A percentile compares a stretch with the other conserved stretches of the same genome.
These are phyloP conservation scores for Caenorhabditis latens DNA, from an alignment of 1,140 invertebrate genomes.

Conservation along the genomic window DNA sequence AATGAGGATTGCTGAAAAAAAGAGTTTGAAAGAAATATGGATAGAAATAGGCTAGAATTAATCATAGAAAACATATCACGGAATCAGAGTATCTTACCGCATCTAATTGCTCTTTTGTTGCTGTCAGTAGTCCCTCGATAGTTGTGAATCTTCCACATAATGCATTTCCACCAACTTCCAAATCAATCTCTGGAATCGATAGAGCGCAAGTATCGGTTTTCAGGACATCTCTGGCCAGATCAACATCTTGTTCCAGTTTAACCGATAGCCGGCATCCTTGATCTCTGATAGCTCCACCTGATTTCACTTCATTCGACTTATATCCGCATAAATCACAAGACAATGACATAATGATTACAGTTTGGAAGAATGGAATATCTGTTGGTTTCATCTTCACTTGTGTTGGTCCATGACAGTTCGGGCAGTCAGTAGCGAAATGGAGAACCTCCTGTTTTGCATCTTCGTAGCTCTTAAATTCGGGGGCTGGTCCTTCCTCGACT, in stretches of 20 bases:
- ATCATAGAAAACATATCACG: background rate
- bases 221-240: slow-evolving; percentile 91
- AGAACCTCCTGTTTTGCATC: slow-evolving; percentile 86
- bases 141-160: slow-evolving; percentile 95
- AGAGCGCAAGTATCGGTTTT: slow-evolving; percentile 95
- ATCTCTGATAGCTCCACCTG: slow-evolving; percentile 89
- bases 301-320: slow-evolving; percentile 94
- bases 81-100: background rate
- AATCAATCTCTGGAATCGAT: slow-evolving; percentile 89
- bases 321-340: slow-evolving; percentile 90
- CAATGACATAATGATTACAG: slow-evolving; percentile 96
- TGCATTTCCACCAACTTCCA: slow-evolving; percentile 87
- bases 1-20: slow-evolving; percentile 71
- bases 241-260: slow-evolving; percentile 83
- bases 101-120: slow-evolving; percentile 78
- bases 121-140: slow-evolving; percentile 85
- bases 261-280: slow-evolving; percentile 87
- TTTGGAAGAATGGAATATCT: slow-evolving; percentile 96
- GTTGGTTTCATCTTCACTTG: slow-evolving; percentile 91
- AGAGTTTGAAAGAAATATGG: background rate
- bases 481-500: slow-evolving; percentile 75
- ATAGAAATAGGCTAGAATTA: too few relatives aligned
- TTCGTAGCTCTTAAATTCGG: slow-evolving; percentile 79
- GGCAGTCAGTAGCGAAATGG: slow-evolving; percentile 89
- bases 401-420: slow-evolving; percentile 86